phyloP scores from a whole-genome alignment of 92 coral and sea anemone genomes.

The Porites lobata region DNA sequence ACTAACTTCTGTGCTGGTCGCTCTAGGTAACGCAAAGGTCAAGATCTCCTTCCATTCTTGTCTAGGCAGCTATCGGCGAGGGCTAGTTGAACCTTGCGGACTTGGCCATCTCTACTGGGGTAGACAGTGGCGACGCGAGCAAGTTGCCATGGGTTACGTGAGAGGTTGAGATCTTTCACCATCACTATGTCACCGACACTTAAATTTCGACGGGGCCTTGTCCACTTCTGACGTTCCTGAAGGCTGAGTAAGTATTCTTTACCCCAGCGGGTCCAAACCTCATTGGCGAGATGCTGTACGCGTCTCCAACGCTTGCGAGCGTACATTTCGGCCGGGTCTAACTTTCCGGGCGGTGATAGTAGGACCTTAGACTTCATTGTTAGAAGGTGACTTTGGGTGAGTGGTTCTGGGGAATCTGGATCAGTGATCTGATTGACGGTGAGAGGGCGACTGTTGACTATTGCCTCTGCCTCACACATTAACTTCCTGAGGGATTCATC shows the following conservation, averaged over 20 bases:
- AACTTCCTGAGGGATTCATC: no score
- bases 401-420: conserved; percentile 32
- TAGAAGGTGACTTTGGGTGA: conserved; percentile 29
- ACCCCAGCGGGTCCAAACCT: conserved; percentile 18
- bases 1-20: no score
- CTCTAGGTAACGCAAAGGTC: no score
- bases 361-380: conserved; percentile 25
- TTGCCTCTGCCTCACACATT: background rate
- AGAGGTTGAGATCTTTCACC: background rate
- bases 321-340: background rate
- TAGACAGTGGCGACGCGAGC: conserved; percentile 6
- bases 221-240: conserved; percentile 15
- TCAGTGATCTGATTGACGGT: background rate
- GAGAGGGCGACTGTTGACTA: conserved; percentile 46
- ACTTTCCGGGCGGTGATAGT: conserved; percentile 25
- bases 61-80: no score
- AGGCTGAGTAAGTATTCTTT: background rate
- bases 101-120: no score
- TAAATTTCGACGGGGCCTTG: background rate
- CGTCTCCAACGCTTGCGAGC: no score
- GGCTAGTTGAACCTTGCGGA: no score
- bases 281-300: background rate
- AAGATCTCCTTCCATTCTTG: no score
- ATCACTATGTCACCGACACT: background rate
- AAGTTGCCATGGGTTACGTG: conserved; percentile 21